Base-by-base conservation (phyloP, 2,113 vertebrate species). In the Neotoma lepida region DNA sequence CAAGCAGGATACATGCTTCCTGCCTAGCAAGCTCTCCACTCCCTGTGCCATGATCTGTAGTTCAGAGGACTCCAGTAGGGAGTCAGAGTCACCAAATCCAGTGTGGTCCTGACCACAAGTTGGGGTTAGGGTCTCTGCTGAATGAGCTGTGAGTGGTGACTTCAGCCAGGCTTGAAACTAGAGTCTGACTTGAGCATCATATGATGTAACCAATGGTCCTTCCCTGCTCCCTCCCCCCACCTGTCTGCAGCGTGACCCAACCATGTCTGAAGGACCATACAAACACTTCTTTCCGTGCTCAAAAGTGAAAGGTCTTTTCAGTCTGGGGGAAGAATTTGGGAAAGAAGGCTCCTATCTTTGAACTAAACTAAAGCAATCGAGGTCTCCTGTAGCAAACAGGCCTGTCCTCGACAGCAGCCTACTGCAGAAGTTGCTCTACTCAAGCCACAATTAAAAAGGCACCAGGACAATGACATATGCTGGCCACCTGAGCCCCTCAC, bases 271-370 rank as follows among this genome's bases (percentile, higher is more conserved):
- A 85, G 49, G 49, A 94, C 28, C 71, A 93, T 49, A 68, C 56
- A 96, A 89, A 74, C 71, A 46, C 70, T 86, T 86, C 56, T 73
- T 64, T 74, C 66, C 35, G 49, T 10, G 68, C n/a, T 77, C 41
- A 49, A 74, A 88, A 88, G 70, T 28, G 66, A 84, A 91, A 94
- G 76, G 63, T 20, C 9, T 86, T 82, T 71, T n/a, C 18, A 73
- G 35, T 41, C 63, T 82, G 9, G 22, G 26, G 74, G 41, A 78
- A 68, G 24, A n/a, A 49, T 0, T 63, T 4, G 28, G 63, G 20
- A 85, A 95, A 84, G 20, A 4, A 58, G 44, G 71, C 13, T 68
- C 82, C n/a, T n/a, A 54, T 74, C 28, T 95, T 74, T 68, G 5
- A 1, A 80, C 28, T 54, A 54, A 9, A 70, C 46, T 64, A 68